Base-by-base conservation (phyloP, 2,113 vertebrate genomes). In the Apaloderma vittatum region DNA sequence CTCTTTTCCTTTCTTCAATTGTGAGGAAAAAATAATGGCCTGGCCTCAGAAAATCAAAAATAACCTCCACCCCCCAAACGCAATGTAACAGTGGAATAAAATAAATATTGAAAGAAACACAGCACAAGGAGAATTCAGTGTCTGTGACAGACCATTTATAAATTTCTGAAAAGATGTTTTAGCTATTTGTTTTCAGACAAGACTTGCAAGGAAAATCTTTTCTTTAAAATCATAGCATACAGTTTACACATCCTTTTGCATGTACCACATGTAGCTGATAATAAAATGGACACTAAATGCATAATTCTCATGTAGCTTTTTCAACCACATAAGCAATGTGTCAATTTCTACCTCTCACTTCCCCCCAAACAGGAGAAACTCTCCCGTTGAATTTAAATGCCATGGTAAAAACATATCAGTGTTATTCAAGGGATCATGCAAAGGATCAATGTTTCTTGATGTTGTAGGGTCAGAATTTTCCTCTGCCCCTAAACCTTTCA, bases 1-100 rank as follows among this genome's bases (percentile, higher is more conserved):
- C n/a, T 83, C 7, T 6, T 72, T 76, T 92, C 40, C 51, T 86
- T 85, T 91, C 77, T 78, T 86, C 45, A 77, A 3, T 52, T 90
- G n/a, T 45, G 78, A 52, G 2, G 36, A 88, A 90, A 92, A 96
- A 92, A 75, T 66, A 93, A 93, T 61, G 49, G 79, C 22, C 40
- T 80, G 37, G 32, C n/a, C 37, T 86, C 68, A 92, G 80, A 90
- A 82, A 95, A 88, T 34, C 45, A 94, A 90, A 95, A 93, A 71
- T 48, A 74, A 78, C 32, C 34, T 55, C 30, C 52, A 46, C 1
- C 1, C 8, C 16, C 4, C 11, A 72, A 61, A 49, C 62, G 20
- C 32, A 55, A 58, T 57, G 7, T 59, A 78, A 87, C 6, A 84
- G 32, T 23, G 30, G 17, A 84, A 83, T 68, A 74, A 90, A 81